phyloP scores from a whole-genome alignment of 2,888 invertebrate genomes.

The Platerodrilus igneus region DNA sequence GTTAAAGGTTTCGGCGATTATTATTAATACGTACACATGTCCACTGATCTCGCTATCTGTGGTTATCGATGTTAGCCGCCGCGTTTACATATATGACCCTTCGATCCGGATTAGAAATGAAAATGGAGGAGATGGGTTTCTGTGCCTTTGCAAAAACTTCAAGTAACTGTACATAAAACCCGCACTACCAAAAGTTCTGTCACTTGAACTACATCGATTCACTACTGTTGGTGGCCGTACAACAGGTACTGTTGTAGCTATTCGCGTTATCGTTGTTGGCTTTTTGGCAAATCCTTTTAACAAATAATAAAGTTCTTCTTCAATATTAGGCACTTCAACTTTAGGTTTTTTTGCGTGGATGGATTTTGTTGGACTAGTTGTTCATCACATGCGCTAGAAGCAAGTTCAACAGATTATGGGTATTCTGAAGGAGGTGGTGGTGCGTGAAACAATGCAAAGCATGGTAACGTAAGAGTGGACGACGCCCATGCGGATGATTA shows the following conservation, averaged over 20 bases:
- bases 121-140: conserved; percentile 74
- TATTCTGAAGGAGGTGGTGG: conserved; percentile 63
- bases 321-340: conserved; percentile 84
- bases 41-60: too few species aligned
- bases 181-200: conserved; percentile 60
- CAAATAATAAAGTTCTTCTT: conserved; percentile 81
- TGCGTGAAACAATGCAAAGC: conserved; percentile 72
- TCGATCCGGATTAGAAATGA: too few species aligned
- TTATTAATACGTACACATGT: too few species aligned
- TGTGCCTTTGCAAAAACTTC: conserved; percentile 78
- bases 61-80: too few species aligned
- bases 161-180: conserved; percentile 86
- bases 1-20: too few species aligned
- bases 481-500: conserved; percentile 59
- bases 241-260: conserved; percentile 26
- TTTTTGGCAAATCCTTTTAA: conserved; percentile 48
- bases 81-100: too few species aligned
- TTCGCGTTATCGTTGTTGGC: conserved; percentile 7
- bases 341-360: conserved; percentile 56
- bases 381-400: conserved; percentile 56
- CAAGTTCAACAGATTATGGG: conserved; percentile 62
- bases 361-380: conserved; percentile 24
- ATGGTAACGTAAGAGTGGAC: conserved; percentile 62
- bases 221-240: conserved; percentile 29
- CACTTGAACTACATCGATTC: conserved; percentile 53